Base-by-base conservation (phyloP, 2,888 invertebrate species). In the Chalcosyrphus nemorum region DNA sequence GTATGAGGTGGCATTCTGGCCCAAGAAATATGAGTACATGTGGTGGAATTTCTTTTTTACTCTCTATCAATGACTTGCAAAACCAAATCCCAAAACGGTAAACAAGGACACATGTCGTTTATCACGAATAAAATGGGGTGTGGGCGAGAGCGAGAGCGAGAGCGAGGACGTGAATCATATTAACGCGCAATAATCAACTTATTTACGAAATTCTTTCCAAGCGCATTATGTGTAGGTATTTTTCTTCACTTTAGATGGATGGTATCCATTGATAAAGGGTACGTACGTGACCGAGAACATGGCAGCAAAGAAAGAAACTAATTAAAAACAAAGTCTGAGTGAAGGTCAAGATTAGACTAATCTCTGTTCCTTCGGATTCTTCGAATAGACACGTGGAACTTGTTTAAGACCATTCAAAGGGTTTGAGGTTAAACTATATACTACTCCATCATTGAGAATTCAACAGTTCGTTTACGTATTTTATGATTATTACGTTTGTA, bases 71-170 rank as follows among this genome's bases (percentile, higher is more conserved):
- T 71, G 78, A 65, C 56, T 65, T 43, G 71, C 41, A 41, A 65
- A 57, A 50, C 35, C 29, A 59, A 45, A 17, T 50, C 45, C 68
- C 61, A 54, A 71, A 70, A 50, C 56, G 59, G 65, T 81, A 81
- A 76, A 76, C 70, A 81, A 81, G 76, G 70, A 43, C 75, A 75
- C 74, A 54, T 45, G 54, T 54, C 29, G 32, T 63, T 19, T 27
- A 52, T 43, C 59, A 27, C 59, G 24, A 41, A 59, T 21, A 13
- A 38, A 11, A 38, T 41, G 24, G 24, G 7, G n/a, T 27, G 9
- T 1, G 2, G 19, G 29, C 24, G 24, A 24, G 24, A n/a, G n/a
- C n/a, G n/a, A n/a, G n/a, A n/a, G n/a, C n/a, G n/a, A n/a, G 24
- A n/a, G 19, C 24, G 65, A 21, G 13, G 50, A 15, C n/a, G 19